Percentiles rank a stretch among this genome's conserved stretches.
Conservation (phyloP, 2,797 vertebrate genomes). For the Zenarchopterus dispar region DNA sequence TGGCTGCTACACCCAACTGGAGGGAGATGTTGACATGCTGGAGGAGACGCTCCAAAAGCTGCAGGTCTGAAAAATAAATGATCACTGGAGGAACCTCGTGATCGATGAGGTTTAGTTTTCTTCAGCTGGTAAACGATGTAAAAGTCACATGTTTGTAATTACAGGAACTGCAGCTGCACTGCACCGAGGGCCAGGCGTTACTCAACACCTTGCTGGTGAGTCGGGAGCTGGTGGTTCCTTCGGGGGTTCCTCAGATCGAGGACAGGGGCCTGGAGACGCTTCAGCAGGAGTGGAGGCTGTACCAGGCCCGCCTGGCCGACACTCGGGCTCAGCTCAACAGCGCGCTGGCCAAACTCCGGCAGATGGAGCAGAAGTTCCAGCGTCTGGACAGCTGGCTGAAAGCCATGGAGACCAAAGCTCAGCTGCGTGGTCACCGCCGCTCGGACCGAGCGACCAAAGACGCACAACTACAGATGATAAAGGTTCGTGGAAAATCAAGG, state of each 20-base stretch:
- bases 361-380: slow-evolving; percentile 92
- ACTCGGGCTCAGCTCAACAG: slow-evolving; percentile 86
- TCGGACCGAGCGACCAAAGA: slow-evolving; percentile 89
- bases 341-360: slow-evolving; percentile 86
- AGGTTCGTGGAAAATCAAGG: slow-evolving; percentile 77
- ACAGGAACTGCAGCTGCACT: slow-evolving; percentile 90
- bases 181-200: slow-evolving; percentile 91
- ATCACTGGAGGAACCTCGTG: not conserved
- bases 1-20: slow-evolving; percentile 85
- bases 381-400: slow-evolving; percentile 91
- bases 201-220: slow-evolving; percentile 85
- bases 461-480: slow-evolving; percentile 89
- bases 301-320: slow-evolving; percentile 89
- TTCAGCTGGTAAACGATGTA: not conserved
- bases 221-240: slow-evolving; percentile 89
- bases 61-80: slow-evolving; percentile 81
- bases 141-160: slow-evolving; percentile 16
- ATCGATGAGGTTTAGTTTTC: not conserved
- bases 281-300: slow-evolving; percentile 91
- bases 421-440: slow-evolving; percentile 80
- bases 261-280: slow-evolving; percentile 89
- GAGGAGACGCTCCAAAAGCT: slow-evolving; percentile 88
- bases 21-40: slow-evolving; percentile 87
- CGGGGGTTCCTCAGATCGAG: slow-evolving; percentile 91
- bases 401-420: slow-evolving; percentile 87